Conservation (phyloP, 2,797 vertebrate genomes). For the Artibeus jamaicensis region DNA sequence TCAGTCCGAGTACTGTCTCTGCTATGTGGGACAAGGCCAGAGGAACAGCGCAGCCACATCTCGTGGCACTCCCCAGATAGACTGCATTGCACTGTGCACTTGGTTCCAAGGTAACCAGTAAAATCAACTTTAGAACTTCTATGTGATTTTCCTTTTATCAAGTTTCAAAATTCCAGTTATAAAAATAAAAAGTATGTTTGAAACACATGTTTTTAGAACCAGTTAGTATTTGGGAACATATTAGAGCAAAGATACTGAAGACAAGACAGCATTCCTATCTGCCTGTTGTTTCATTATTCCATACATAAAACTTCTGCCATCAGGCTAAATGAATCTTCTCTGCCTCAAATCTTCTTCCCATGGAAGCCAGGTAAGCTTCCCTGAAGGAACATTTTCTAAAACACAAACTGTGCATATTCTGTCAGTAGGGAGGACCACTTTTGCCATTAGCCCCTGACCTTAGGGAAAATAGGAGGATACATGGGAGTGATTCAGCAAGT, state of each 20-base stretch:
- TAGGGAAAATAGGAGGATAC: neutral
- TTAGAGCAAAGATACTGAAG: neutral
- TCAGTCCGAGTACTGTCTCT: neutral
- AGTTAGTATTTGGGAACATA: neutral
- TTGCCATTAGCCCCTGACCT: neutral
- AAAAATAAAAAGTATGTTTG: neutral
- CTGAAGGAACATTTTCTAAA: neutral
- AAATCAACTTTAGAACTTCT: neutral
- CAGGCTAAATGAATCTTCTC: neutral
- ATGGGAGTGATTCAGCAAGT: slow-evolving; percentile 59
- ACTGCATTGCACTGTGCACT: neutral
- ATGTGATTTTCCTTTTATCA: neutral
- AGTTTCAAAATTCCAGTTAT: neutral
- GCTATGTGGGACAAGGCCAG: neutral
- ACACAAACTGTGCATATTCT: neutral
- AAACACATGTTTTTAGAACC: slow-evolving; percentile 14
- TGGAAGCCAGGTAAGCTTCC: neutral
- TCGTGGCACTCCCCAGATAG: neutral
- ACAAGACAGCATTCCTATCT: neutral
- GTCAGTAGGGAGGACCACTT: neutral
- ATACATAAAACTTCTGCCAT: neutral
- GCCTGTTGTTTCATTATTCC: neutral
- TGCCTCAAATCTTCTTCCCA: neutral
- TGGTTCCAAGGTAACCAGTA: neutral
- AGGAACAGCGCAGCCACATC: neutral